Evolutionary conservation across 2,797 vertebrate species (phyloP).

Genomic region (Pampus argenteus): DNA sequence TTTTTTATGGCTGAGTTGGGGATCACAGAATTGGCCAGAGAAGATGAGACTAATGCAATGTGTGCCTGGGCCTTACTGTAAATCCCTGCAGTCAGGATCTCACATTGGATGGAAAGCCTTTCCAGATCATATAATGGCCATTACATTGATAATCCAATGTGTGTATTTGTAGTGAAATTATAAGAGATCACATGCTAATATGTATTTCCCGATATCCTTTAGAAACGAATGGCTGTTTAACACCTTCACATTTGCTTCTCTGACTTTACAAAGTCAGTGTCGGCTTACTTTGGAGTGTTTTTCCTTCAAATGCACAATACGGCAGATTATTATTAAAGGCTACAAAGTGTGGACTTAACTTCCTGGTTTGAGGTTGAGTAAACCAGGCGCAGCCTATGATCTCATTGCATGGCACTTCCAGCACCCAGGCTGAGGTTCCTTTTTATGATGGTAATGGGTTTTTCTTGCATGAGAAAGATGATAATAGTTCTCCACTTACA

Average conservation of each 20-base stretch:
- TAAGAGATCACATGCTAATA: not conserved
- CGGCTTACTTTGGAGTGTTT: slow-evolving; percentile 11
- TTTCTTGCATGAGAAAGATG: slow-evolving; percentile 38
- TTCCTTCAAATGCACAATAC: slow-evolving; percentile 5
- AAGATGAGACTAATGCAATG: too few relatives aligned
- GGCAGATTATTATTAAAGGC: slow-evolving; percentile 23
- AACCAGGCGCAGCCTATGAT: slow-evolving; percentile 32
- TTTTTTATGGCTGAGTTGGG: too few relatives aligned
- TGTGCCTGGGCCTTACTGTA: too few relatives aligned
- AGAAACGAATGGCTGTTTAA: not conserved
- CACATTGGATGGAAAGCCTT: too few relatives aligned
- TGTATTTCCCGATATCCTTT: not conserved
- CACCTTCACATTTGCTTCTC: not conserved
- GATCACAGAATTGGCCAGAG: too few relatives aligned
- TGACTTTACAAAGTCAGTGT: not conserved
- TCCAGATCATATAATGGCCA: not conserved
- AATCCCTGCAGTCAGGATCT: too few relatives aligned
- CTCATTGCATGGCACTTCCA: slow-evolving; percentile 33
- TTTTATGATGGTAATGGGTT: slow-evolving; percentile 41
- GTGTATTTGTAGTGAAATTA: too few relatives aligned
- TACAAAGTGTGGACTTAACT: slow-evolving; percentile 27
- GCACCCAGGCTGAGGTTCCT: slow-evolving; percentile 13
- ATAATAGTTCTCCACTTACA: slow-evolving; percentile 36
- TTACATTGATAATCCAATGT: not conserved
- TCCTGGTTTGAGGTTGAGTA: slow-evolving; percentile 36